phyloP scores from a whole-genome alignment of 1,140 invertebrate genomes.

The Drosophila nigrodunni region DNA sequence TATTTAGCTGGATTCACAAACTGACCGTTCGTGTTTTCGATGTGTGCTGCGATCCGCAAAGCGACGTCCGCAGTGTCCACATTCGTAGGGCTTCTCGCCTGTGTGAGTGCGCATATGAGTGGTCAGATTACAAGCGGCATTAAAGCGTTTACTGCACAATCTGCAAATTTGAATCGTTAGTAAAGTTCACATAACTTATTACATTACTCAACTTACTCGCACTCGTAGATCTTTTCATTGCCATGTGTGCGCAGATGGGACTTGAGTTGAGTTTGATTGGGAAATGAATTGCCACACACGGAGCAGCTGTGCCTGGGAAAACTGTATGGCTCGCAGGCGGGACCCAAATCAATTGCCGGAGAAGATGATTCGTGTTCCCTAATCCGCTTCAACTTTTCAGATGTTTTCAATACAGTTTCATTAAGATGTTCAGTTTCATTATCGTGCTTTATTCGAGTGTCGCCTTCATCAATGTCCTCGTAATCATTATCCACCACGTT shows the following conservation, averaged over 20 bases:
- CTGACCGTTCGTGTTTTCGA: slow-evolving; percentile 80
- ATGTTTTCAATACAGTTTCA: neutral
- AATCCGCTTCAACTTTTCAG: neutral
- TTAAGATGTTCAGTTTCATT: neutral
- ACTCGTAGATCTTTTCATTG: slow-evolving; percentile 58
- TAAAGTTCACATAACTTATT: neutral
- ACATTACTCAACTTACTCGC: slow-evolving; percentile 62
- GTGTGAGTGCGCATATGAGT: slow-evolving; percentile 79
- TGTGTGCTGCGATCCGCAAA: slow-evolving; percentile 74
- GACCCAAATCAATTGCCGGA: slow-evolving; percentile 39
- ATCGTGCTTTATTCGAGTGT: neutral
- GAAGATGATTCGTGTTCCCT: neutral
- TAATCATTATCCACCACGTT: slow-evolving; percentile 22
- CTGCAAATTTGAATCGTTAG: slow-evolving; percentile 29
- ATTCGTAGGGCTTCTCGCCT: slow-evolving; percentile 74
- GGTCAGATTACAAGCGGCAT: slow-evolving; percentile 65
- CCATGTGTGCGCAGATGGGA: slow-evolving; percentile 52
- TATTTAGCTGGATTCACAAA: neutral
- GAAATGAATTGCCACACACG: slow-evolving; percentile 58
- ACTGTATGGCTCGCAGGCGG: slow-evolving; percentile 28
- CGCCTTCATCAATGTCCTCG: slow-evolving; percentile 4
- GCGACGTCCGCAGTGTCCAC: slow-evolving; percentile 60
- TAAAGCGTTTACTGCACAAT: slow-evolving; percentile 67
- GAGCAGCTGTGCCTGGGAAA: slow-evolving; percentile 42
- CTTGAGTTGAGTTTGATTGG: slow-evolving; percentile 37